Conservation (phyloP, 2,113 vertebrate genomes). For the Chloebia gouldiae region DNA sequence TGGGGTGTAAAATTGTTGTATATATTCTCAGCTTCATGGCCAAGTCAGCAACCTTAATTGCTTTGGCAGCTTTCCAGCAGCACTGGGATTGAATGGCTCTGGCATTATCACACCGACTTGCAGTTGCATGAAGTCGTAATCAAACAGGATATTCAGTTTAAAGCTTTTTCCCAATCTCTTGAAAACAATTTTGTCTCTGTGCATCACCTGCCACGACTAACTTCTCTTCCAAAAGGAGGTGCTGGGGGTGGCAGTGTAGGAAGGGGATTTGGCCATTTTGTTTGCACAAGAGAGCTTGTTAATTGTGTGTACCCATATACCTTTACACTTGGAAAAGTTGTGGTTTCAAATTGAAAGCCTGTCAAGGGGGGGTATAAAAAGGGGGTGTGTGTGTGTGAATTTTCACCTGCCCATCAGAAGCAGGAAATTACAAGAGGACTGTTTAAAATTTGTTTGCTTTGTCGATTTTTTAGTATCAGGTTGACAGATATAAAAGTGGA, state of each 20-base stretch:
- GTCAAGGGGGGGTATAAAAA: neutral
- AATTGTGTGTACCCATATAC: neutral
- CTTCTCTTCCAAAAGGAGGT: neutral
- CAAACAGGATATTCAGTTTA: slow-evolving; percentile 59
- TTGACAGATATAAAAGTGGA: neutral
- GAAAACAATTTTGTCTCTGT: slow-evolving; percentile 31
- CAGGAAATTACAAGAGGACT: neutral
- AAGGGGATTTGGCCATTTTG: neutral
- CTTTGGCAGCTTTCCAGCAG: slow-evolving; percentile 66
- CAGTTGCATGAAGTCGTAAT: slow-evolving; percentile 33
- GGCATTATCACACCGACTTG: slow-evolving; percentile 49
- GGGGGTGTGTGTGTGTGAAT: neutral
- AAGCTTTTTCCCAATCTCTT: slow-evolving; percentile 26
- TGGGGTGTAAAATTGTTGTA: slow-evolving; percentile 7
- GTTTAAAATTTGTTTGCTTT: neutral
- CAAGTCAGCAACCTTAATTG: slow-evolving; percentile 66
- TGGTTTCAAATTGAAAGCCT: neutral
- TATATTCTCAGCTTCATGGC: slow-evolving; percentile 37
- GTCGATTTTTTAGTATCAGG: neutral
- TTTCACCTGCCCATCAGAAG: neutral
- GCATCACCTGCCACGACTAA: neutral
- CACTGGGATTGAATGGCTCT: slow-evolving; percentile 61
- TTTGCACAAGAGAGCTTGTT: neutral
- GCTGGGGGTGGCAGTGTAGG: neutral
- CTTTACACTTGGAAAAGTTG: neutral